phyloP scores from a whole-genome alignment of 1,140 invertebrate species.

The Neoseiulus cucumeris region DNA sequence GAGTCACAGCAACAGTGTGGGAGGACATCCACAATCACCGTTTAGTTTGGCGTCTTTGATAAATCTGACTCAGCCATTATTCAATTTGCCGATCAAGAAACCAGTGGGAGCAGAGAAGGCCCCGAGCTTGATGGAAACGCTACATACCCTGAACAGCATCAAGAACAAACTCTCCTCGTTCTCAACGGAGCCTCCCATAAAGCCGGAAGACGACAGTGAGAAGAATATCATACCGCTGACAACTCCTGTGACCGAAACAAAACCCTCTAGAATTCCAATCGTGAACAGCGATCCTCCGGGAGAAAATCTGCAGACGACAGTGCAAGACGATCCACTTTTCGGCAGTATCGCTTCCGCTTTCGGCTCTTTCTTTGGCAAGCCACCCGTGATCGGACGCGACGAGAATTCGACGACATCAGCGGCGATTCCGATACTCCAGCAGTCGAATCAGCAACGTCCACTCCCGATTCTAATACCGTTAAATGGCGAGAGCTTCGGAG shows the following conservation, averaged over 20 bases:
- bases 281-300: too few species aligned
- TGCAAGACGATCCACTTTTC: neutral
- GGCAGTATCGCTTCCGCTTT: neutral
- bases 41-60: neutral
- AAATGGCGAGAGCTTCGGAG: too few species aligned
- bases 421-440: too few species aligned
- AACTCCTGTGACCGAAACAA: too few species aligned
- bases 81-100: neutral
- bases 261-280: too few species aligned
- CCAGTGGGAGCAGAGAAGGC: neutral
- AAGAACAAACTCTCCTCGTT: neutral
- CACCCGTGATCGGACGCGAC: neutral
- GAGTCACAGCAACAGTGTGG: neutral
- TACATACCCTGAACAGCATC: neutral
- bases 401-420: too few species aligned
- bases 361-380: conserved; percentile 2
- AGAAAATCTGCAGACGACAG: neutral
- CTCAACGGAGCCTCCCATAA: neutral
- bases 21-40: neutral
- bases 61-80: neutral
- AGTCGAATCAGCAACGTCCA: too few species aligned
- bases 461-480: too few species aligned
- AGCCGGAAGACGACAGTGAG: too few species aligned
- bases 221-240: too few species aligned
- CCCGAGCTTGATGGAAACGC: neutral